Conservation (phyloP, 2,888 invertebrate genomes). For the Callyntrura guangdongensis region DNA sequence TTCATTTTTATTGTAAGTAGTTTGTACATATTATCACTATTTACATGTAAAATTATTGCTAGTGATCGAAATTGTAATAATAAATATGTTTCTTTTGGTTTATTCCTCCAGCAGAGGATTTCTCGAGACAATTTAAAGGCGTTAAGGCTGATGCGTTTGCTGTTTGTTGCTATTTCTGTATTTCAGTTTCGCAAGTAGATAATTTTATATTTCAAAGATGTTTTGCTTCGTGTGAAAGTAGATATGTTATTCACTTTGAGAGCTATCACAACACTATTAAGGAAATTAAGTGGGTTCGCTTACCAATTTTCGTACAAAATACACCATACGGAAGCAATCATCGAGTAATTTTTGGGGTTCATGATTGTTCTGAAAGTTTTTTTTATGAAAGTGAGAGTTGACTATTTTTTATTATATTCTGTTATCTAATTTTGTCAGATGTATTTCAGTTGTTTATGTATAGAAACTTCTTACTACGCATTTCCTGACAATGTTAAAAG, state of each 20-base stretch:
- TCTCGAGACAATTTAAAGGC: slow-evolving; percentile 72
- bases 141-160: slow-evolving; percentile 58
- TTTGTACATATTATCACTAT: neutral
- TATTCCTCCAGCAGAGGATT: slow-evolving; percentile 64
- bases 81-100: neutral
- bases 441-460: slow-evolving; percentile 12
- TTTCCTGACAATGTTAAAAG: slow-evolving; percentile 42
- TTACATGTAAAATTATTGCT: neutral
- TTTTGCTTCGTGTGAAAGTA: neutral
- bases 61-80: neutral
- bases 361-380: slow-evolving; percentile 47
- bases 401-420: slow-evolving; percentile 58
- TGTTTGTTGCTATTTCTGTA: neutral
- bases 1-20: slow-evolving; percentile 65
- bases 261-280: neutral
- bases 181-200: neutral
- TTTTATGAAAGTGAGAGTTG: slow-evolving; percentile 66
- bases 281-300: neutral
- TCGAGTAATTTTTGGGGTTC: slow-evolving; percentile 39
- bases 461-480: slow-evolving; percentile 9
- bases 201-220: neutral
- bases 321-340: neutral
- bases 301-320: neutral
- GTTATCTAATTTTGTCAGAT: slow-evolving; percentile 62
- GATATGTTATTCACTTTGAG: neutral